These are phyloP conservation scores for Notechis scutatus DNA, from an alignment of 2,113 vertebrate species.

Conservation along the genomic window DNA sequence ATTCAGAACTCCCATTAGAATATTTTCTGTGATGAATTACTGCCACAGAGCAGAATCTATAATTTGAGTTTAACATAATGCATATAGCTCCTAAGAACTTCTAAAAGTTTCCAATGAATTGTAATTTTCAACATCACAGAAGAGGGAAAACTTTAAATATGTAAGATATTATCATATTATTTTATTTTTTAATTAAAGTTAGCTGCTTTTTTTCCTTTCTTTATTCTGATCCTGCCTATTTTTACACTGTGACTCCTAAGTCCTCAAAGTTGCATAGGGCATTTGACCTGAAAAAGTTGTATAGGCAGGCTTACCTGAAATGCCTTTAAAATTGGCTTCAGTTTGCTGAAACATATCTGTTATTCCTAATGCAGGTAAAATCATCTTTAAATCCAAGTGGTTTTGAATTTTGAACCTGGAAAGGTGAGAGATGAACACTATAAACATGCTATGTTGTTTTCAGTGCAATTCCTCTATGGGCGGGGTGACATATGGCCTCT, in stretches of 20 bases:
- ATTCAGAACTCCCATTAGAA: background rate
- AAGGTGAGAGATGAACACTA: constrained; percentile 40
- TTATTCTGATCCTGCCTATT: background rate
- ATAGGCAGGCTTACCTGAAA: constrained; percentile 76
- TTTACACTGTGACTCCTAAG: background rate
- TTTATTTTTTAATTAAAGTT: background rate
- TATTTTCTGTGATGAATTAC: background rate
- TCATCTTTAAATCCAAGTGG: constrained; percentile 80
- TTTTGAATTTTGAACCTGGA: constrained; percentile 86
- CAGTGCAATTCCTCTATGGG: background rate
- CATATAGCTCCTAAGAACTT: background rate
- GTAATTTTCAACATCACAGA: background rate
- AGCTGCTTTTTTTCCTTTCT: background rate
- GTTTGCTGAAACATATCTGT: constrained; percentile 81
- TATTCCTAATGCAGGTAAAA: constrained; percentile 80
- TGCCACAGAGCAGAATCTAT: background rate
- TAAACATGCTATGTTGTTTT: background rate
- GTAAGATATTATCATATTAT: background rate
- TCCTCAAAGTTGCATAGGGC: background rate
- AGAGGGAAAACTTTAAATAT: background rate
- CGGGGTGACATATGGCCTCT: background rate
- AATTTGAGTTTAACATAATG: background rate
- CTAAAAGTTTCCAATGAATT: background rate
- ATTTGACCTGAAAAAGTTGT: background rate
- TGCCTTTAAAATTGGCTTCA: constrained; percentile 84